Evolutionary conservation across 2,797 vertebrate genomes (phyloP).

Genomic region (Emys orbicularis): DNA sequence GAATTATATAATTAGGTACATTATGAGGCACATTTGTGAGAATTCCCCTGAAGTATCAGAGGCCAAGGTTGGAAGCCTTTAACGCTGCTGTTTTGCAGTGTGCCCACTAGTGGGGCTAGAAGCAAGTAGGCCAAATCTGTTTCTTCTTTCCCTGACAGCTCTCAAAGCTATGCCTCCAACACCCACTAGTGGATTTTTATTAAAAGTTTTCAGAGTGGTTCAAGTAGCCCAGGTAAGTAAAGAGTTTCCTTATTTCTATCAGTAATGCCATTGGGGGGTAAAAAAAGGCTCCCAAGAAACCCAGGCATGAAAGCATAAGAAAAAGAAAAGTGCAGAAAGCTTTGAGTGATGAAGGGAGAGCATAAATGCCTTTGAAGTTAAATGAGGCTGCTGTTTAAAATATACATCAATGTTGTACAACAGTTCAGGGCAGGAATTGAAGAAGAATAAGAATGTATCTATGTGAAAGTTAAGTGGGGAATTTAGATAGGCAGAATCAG

Average conservation of each 20-base stretch:
- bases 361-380: background rate
- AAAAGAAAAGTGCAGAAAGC: background rate
- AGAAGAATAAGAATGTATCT: too few relatives aligned
- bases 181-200: slow-evolving; percentile 9
- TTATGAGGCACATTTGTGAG: background rate
- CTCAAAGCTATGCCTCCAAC: slow-evolving; percentile 48
- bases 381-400: background rate
- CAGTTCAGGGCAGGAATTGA: background rate
- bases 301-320: background rate
- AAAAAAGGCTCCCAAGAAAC: background rate
- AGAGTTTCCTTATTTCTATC: background rate
- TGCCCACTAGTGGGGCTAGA: background rate
- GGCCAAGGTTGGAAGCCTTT: background rate
- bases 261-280: background rate
- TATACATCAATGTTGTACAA: accelerated
- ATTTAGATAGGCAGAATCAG: too few relatives aligned
- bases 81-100: accelerated
- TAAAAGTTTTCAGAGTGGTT: background rate
- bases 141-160: background rate
- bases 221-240: background rate
- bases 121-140: background rate
- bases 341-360: background rate
- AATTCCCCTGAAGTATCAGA: background rate
- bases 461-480: background rate
- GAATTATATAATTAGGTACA: background rate